Conservation (phyloP, 2,888 invertebrate species). For the Formica aserva region DNA sequence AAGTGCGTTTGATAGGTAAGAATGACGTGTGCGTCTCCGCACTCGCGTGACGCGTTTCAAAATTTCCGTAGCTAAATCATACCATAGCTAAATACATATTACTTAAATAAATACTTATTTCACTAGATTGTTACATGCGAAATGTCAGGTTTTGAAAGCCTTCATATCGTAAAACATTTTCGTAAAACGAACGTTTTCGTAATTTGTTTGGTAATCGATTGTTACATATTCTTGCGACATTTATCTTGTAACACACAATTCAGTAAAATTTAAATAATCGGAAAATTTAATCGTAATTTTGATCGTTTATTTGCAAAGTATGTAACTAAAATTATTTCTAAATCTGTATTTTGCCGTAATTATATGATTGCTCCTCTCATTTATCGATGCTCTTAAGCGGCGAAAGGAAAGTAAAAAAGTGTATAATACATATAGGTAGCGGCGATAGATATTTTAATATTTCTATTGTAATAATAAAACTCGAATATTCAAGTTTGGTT, state of each 20-base stretch:
- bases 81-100: conserved; percentile 22
- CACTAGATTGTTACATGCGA: not conserved
- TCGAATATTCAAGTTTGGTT: conserved; percentile 40
- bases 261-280: not conserved
- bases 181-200: not conserved
- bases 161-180: not conserved
- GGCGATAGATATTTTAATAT: conserved; percentile 10
- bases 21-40: not conserved
- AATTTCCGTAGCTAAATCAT: conserved; percentile 37
- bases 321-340: not conserved
- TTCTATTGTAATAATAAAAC: conserved; percentile 28
- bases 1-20: conserved; percentile 5
- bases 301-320: not conserved
- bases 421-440: not conserved
- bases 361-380: conserved; percentile 1
- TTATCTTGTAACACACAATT: not conserved
- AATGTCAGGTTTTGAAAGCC: conserved; percentile 1
- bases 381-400: conserved; percentile 7
- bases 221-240: not conserved
- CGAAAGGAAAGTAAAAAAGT: conserved; percentile 22
- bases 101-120: conserved; percentile 22
- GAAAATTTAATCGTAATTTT: not conserved
- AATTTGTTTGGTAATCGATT: not conserved
- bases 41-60: conserved; percentile 20
- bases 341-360: not conserved